These are phyloP conservation scores for Peromyscus melanophrys DNA, from an alignment of 2,797 vertebrate genomes.

Conservation along the genomic window DNA sequence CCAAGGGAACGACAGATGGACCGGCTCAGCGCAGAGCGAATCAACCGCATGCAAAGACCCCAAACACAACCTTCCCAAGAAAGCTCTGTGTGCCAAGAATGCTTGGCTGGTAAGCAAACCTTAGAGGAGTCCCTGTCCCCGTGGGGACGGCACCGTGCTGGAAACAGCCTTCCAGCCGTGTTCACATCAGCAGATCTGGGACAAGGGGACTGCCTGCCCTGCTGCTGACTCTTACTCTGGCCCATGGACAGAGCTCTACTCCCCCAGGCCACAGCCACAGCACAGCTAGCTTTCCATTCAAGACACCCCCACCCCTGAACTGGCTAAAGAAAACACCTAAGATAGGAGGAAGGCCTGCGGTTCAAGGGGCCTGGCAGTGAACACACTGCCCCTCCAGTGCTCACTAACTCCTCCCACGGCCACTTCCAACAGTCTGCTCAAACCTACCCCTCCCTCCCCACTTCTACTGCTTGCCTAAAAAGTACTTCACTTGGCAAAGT, in stretches of 20 bases:
- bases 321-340: not conserved
- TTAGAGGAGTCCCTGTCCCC: not conserved
- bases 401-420: not conserved
- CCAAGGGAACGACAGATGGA: not conserved
- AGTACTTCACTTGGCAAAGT: not conserved
- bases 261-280: conserved; percentile 20
- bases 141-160: conserved; percentile 59
- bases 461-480: not conserved
- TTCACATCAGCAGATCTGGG: conserved; percentile 61
- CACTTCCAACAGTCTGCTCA: not conserved
- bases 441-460: not conserved
- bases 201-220: conserved; percentile 50
- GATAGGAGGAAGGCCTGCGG: not conserved
- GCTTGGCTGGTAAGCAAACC: conserved; percentile 45
- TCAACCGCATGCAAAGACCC: not conserved
- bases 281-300: not conserved
- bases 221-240: conserved; percentile 66
- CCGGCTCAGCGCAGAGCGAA: not conserved
- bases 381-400: too few relatives aligned
- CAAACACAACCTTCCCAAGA: not conserved
- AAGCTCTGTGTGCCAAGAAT: conserved; percentile 48
- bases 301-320: not conserved
- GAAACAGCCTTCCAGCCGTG: conserved; percentile 71
- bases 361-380: not conserved
- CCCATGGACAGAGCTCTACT: not conserved